Base-by-base conservation (phyloP, 2,888 invertebrate genomes). In the Acanthosepion esculentum region DNA sequence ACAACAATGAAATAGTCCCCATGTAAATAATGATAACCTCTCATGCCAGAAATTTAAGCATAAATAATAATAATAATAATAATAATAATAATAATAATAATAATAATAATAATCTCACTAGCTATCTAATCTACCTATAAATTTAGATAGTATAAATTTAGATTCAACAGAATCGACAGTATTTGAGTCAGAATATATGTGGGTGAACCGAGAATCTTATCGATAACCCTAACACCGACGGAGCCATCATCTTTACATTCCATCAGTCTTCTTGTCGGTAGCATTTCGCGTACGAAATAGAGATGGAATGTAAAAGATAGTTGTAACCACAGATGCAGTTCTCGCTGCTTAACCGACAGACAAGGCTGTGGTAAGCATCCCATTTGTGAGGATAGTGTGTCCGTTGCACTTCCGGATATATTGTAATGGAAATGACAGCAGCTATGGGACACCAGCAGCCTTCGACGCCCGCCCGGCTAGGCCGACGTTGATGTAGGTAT, bases 331-430 rank as follows among this genome's bases (percentile, higher is more conserved):
- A 78, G 78, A 78, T n/a, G 18, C n/a, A 33, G 18, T n/a, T 18
- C 78, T n/a, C 33, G n/a, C n/a, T 78, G 78, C n/a, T n/a, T 78
- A n/a, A 78, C 78, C n/a, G 78, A 10, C 78, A 78, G 78, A 20
- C 78, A 78, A 78, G 78, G 78, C n/a, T 33, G 78, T 78, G 78
- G 78, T 78, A 78, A 78, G 78, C 78, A 78, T 78, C 78, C 78
- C n/a, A 78, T 78, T 78, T 78, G 78, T n/a, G n/a, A 78, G n/a
- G 78, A 78, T 78, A 78, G n/a, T n/a, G n/a, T 33, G 78, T 78
- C 78, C 78, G 78, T 78, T 78, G 78, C 78, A 78, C 78, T 78
- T 78, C 78, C 78, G 78, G n/a, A 15, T 33, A 78, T 78, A 78
- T 78, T n/a, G 78, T 78, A 33, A 78, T 78, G 78, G n/a, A 78